Evolutionary conservation across 2,113 vertebrate species (phyloP), one percentile per base, ranked within the genome.

Genomic region (Chamaea fasciata): DNA sequence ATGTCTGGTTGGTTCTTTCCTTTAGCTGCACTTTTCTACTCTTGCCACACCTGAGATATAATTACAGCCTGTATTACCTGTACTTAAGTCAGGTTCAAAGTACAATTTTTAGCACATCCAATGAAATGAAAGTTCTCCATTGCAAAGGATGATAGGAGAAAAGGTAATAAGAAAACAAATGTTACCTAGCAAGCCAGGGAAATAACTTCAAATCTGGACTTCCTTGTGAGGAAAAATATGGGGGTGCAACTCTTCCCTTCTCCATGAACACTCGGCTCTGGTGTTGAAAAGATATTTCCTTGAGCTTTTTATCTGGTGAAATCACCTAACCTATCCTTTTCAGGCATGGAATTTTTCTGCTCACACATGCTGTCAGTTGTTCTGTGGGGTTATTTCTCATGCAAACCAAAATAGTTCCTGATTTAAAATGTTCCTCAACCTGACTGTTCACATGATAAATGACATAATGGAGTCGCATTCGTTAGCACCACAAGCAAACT

Each of bases 361-460:
- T 93, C 88, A 92, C 89, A 89, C 77, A 77, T 87, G 93, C 86
- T 81, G 75, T 96, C 96, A 86, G 57, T 91, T 71, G 52, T 93
- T 86, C 80, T 79, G 64, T 89, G 78, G 78, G 83, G 94, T 97
- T 95, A 90, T 86, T 94, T 95, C 93, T 90, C 92, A 92, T 91
- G 82, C 89, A 95, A 96, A 87, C 95, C 86, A 89, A 96, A 95
- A 95, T 89, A 94, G 91, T 94, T 92, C 44, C 47, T 83, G 93
- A 73, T 96, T 94, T 95, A 69, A 97, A 95, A 87, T 87, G 83
- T 63, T 94, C 91, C 89, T 89, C 89, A 95, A 95, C 95, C 93
- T 97, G 91, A 90, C 94, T 95, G 77, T 94, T 93, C 87, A 80
- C 88, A 95, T 96, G 96, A 97, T 81, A 93, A 95, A 96, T 96